phyloP scores from a whole-genome alignment of 2,888 invertebrate species.

The Quadroppia sp. region DNA sequence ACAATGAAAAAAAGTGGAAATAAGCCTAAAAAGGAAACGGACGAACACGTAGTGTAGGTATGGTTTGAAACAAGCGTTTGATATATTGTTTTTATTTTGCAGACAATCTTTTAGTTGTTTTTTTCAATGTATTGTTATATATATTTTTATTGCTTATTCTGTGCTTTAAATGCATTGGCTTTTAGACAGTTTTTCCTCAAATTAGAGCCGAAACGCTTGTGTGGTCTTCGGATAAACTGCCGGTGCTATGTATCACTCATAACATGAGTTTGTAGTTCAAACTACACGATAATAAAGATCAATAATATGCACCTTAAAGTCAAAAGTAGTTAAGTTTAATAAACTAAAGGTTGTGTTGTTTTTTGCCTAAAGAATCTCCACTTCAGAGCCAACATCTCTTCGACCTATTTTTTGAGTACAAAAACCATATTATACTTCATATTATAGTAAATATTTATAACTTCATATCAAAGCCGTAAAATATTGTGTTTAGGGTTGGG shows the following conservation, averaged over 20 bases:
- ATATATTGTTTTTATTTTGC: constrained; percentile 5
- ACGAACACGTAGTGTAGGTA: not conserved
- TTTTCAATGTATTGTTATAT: constrained; percentile 17
- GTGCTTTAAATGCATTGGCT: not conserved
- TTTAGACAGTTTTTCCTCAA: constrained; percentile 22
- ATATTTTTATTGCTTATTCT: not conserved
- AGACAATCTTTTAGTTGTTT: constrained; percentile 8
- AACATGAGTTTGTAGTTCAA: constrained; percentile 15
- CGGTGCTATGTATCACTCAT: constrained; percentile 14
- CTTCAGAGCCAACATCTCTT: not conserved
- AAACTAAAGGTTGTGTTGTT: constrained; percentile 7
- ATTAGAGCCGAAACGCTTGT: constrained; percentile 21
- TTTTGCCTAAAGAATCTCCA: not conserved
- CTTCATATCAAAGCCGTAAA: constrained; percentile 31
- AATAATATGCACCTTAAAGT: constrained; percentile 32
- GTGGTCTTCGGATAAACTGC: constrained; percentile 21
- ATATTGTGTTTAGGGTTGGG: constrained; percentile 29
- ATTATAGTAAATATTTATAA: constrained; percentile 27
- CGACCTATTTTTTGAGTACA: constrained; percentile 3
- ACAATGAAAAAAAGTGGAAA: constrained; percentile 9
- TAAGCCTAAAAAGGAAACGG: constrained; percentile 12
- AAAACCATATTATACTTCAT: constrained; percentile 11
- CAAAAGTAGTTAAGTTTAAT: constrained; percentile 28
- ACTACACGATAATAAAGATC: constrained; percentile 34
- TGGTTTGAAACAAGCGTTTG: constrained; percentile 4